Evolutionary conservation across 2,797 vertebrate species (phyloP).

Genomic region (Miopithecus talapoin): DNA sequence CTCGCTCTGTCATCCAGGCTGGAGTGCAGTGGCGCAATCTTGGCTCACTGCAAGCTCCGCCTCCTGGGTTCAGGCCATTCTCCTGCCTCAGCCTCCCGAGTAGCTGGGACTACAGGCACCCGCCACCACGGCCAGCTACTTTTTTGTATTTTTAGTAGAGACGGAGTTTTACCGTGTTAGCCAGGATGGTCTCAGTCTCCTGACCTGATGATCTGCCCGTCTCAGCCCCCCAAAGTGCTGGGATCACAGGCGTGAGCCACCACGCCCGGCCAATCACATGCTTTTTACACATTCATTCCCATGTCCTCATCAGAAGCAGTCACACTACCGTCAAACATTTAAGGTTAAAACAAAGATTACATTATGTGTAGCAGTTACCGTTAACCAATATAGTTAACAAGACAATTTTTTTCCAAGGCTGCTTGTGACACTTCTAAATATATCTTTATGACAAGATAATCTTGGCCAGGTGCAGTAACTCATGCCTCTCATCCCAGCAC

Average conservation of each 20-base stretch:
- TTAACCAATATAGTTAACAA: conserved; percentile 2
- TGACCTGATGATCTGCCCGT: too few relatives aligned
- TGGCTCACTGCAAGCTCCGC: too few relatives aligned
- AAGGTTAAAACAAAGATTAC: background rate
- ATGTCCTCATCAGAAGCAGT: background rate
- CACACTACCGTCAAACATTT: background rate
- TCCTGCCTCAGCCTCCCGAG: too few relatives aligned
- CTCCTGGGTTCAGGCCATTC: too few relatives aligned
- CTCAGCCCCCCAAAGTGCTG: too few relatives aligned
- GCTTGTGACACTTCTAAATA: background rate
- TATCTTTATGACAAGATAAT: background rate
- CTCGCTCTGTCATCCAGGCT: too few relatives aligned
- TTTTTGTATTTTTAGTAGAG: too few relatives aligned
- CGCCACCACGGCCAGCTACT: fast-evolving
- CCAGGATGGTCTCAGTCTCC: too few relatives aligned
- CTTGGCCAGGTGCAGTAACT: background rate
- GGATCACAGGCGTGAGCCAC: too few relatives aligned
- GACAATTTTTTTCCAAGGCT: background rate
- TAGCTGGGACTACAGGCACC: too few relatives aligned
- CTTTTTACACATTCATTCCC: background rate
- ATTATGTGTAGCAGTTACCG: background rate
- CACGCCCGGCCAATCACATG: background rate
- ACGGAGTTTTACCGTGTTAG: too few relatives aligned
- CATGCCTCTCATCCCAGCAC: background rate
- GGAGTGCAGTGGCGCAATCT: too few relatives aligned